Base-by-base conservation (phyloP, 2,113 vertebrate genomes). In the Oncorhynchus nerka region DNA sequence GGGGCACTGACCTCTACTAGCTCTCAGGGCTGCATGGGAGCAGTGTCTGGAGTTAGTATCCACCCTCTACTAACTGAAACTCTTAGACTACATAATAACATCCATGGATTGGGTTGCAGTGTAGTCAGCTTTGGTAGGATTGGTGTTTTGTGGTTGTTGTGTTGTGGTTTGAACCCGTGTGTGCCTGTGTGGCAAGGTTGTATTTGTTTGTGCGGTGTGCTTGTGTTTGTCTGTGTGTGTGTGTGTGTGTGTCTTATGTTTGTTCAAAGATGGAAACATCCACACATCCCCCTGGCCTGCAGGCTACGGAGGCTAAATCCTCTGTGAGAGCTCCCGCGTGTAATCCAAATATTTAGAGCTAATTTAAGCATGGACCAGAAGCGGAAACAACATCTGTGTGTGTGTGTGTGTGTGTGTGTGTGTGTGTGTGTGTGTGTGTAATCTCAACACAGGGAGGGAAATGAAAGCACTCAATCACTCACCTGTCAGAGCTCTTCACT, bases 261-360 rank as follows among this genome's bases (percentile, higher is more conserved):
- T 79, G 76, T 55, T 71, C 66, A 28, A 73, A 81, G 80, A 90
- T 81, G 85, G 88, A 92, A 91, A 90, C 82, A 89, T 87, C 75
- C 80, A 79, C 86, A 89, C 79, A 83, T 79, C 81, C 81, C 81
- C 49, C 75, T 75, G 85, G 82, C 88, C 89, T 90, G 75, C 71
- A 88, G 87, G 89, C 92, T 85, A 82, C 64, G 81, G 80, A 71
- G 84, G 89, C 87, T 87, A 90, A 91, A 91, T 92, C 89, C 92
- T 91, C 80, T 85, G 88, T 86, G 85, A 91, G 90, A 90, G 89
- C 90, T 92, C 90, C 91, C 88, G 84, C 81, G 87, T 90, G 90
- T 91, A 92, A 92, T 90, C 91, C 91, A 92, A 92, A 93, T 91
- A 92, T 92, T 92, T 90, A 88, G 89, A 90, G 92, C 93, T 94